Base-by-base conservation (phyloP, 2,888 invertebrate species). In the Pyrrhopygopsis socrates region DNA sequence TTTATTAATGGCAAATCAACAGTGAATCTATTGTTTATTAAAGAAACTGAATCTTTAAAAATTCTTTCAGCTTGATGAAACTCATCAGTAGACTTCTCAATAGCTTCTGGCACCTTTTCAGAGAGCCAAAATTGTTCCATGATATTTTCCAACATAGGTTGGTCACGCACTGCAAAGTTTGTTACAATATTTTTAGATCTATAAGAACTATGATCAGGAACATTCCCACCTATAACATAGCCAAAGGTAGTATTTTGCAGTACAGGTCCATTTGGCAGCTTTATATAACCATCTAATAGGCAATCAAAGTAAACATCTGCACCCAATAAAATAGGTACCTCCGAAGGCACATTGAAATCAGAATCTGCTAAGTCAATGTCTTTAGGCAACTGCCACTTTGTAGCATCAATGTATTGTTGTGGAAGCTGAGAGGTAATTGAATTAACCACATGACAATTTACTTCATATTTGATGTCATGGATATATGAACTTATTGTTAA, bases 331-430 rank as follows among this genome's bases (percentile, higher is more conserved):
- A 67, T 67, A 20, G 41, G 18, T 45, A 65, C 65, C 34, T 34
- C 34, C 5, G 34, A 34, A 11, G 34, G 34, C 34, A 34, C 34
- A 34, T 71, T 71, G 41, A 71, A 71, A 5, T 50, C 24, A n/a
- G 15, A 75, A 76, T 88, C 88, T 24, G 88, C 29, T 18, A 88
- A 27, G 0, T 58, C 5, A 38, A 88, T 70, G 67, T 79, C 34
- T 20, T 74, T 45, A 2, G 65, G 65, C 5, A 65, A 11, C 3
- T 65, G 9, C 15, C 4, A 29, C 9, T 34, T 67, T n/a, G 4
- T 8, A 1, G 27, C 11, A n/a, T 67, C n/a, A 67, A 67, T 20
- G 13, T 67, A 8, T 34, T 67, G 30, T n/a, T 67, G 67, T n/a
- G 67, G 67, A 2, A 34, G n/a, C n/a, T 20, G 3, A 8, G 67